Conservation (phyloP, 2,797 vertebrate genomes). For the Anomalospiza imberbis region DNA sequence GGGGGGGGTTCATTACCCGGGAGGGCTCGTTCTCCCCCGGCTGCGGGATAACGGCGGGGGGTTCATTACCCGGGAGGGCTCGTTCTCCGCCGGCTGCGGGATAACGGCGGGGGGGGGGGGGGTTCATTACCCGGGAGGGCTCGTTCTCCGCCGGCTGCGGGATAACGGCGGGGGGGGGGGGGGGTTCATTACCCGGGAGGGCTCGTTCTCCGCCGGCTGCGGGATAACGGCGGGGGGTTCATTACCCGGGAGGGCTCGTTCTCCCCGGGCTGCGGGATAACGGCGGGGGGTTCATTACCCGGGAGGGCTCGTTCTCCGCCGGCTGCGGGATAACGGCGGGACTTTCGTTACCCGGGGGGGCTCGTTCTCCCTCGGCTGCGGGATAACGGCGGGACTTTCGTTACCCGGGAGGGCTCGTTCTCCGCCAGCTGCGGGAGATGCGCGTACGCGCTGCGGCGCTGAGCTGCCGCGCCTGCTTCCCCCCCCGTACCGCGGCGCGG, state of each 20-base stretch:
- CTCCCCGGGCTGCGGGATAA: background rate
- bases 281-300: background rate
- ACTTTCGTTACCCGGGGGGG: too few species aligned
- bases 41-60: background rate
- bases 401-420: background rate
- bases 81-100: background rate
- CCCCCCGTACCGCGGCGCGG: conserved; percentile 9
- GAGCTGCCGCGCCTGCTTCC: background rate
- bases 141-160: background rate
- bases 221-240: background rate
- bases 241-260: background rate
- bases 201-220: background rate
- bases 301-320: background rate
- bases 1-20: background rate
- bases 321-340: background rate
- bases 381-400: too few species aligned
- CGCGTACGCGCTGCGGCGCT: background rate
- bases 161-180: background rate
- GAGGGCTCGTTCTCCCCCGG: background rate
- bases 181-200: background rate
- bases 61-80: background rate
- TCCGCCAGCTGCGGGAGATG: background rate
- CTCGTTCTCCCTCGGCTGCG: too few species aligned
- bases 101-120: too few species aligned
- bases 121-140: background rate